phyloP scores from a whole-genome alignment of 1,140 invertebrate species.

The Brachionus manjavacas region DNA sequence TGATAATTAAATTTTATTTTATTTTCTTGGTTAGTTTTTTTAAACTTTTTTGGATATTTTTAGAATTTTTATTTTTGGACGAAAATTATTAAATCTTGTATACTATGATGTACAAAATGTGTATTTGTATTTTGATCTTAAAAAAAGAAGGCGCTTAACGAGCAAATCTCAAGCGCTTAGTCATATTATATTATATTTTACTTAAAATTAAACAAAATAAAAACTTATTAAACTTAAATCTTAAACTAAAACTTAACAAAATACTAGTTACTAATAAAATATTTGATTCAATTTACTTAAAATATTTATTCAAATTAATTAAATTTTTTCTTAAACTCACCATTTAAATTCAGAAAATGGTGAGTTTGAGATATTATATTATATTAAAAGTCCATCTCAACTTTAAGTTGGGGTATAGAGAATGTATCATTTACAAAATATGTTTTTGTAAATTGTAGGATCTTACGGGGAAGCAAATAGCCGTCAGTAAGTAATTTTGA shows the following conservation, averaged over 20 bases:
- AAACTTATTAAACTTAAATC: background rate
- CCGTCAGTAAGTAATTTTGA: too few relatives aligned
- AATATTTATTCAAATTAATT: too few relatives aligned
- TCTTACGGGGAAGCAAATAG: too few relatives aligned
- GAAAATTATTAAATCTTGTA: conserved; percentile 30
- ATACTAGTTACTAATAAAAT: too few relatives aligned
- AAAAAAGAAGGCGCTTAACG: background rate
- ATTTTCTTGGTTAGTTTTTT: background rate
- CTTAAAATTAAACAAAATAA: background rate
- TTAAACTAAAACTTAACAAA: background rate
- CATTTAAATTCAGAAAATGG: too few relatives aligned
- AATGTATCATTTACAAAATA: too few relatives aligned
- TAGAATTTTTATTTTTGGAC: conserved; percentile 8
- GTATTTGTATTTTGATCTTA: background rate
- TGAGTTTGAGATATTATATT: too few relatives aligned
- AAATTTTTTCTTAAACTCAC: too few relatives aligned
- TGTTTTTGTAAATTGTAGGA: too few relatives aligned
- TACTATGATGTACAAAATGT: background rate
- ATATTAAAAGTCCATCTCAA: too few relatives aligned
- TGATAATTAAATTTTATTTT: background rate
- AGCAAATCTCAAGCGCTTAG: background rate
- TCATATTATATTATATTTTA: background rate
- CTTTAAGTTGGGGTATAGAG: too few relatives aligned
- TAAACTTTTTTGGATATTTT: background rate
- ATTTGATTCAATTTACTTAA: too few relatives aligned